These are phyloP conservation scores for Laothoe populi DNA, from an alignment of 2,888 invertebrate genomes.

Conservation along the genomic window DNA sequence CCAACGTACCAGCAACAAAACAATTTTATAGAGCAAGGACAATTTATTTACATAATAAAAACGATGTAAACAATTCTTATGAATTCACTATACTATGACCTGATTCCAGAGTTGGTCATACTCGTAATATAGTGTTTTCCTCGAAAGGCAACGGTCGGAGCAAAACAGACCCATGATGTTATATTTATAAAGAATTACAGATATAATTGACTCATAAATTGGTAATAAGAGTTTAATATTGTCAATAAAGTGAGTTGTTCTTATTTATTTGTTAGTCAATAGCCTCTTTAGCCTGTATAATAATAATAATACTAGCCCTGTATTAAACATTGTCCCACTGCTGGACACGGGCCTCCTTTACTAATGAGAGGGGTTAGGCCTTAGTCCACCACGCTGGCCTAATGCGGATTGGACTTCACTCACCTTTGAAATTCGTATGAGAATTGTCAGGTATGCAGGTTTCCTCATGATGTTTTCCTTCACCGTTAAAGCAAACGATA, in stretches of 20 bases:
- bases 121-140: not conserved
- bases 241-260: not conserved
- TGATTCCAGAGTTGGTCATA: slow-evolving; percentile 34
- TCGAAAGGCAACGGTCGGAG: not conserved
- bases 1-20: slow-evolving; percentile 15
- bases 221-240: slow-evolving; percentile 32
- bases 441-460: too few relatives aligned
- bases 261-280: not conserved
- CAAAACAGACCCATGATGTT: slow-evolving; percentile 48
- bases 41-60: slow-evolving; percentile 28
- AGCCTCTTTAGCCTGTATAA: too few relatives aligned
- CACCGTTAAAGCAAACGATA: too few relatives aligned
- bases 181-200: slow-evolving; percentile 58
- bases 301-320: too few relatives aligned
- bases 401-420: too few relatives aligned
- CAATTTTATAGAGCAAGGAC: not conserved
- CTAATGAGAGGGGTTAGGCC: too few relatives aligned
- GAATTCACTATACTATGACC: slow-evolving; percentile 43
- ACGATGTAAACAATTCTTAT: too few relatives aligned
- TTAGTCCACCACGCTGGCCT: too few relatives aligned
- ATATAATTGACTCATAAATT: slow-evolving; percentile 57
- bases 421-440: too few relatives aligned
- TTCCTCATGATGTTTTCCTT: too few relatives aligned
- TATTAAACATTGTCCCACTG: too few relatives aligned
- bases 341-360: too few relatives aligned